These are phyloP conservation scores for Tetranychus piercei DNA, from an alignment of 2,888 invertebrate species.

Conservation along the genomic window DNA sequence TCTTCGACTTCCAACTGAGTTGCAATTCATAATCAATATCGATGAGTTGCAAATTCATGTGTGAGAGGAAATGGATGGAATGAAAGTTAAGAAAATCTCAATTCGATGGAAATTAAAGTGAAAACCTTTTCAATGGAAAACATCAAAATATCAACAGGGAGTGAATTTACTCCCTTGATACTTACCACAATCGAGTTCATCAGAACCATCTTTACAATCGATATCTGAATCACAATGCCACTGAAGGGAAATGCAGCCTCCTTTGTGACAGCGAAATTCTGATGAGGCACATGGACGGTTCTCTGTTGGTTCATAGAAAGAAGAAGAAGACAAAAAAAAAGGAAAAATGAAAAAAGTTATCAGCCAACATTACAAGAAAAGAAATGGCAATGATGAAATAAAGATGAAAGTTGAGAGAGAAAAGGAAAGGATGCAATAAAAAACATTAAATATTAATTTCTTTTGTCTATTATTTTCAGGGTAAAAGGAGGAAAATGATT, in stretches of 20 bases:
- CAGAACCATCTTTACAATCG: constrained; percentile 60
- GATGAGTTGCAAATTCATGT: too few species aligned
- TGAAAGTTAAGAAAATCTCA: too few species aligned
- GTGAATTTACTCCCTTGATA: not conserved
- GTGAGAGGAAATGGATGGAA: too few species aligned
- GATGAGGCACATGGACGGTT: constrained; percentile 27
- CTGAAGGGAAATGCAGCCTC: constrained; percentile 35
- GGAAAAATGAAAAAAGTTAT: not conserved
- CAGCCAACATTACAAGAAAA: not conserved
- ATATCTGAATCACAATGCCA: constrained; percentile 67
- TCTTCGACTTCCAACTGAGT: too few species aligned
- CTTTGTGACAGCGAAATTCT: constrained; percentile 28
- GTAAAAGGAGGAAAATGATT: not conserved
- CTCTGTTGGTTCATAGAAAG: not conserved
- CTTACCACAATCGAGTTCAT: constrained; percentile 48
- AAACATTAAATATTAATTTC: too few species aligned
- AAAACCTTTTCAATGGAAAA: not conserved
- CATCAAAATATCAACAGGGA: not conserved
- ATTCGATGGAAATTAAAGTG: too few species aligned
- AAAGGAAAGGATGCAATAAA: too few species aligned
- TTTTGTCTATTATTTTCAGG: not conserved
- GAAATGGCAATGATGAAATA: not conserved
- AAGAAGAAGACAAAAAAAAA: not conserved
- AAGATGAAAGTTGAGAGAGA: not conserved
- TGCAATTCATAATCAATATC: too few species aligned